These are phyloP conservation scores for Ashinkailepas kermadecensis DNA, from an alignment of 2,888 invertebrate species.

Conservation along the genomic window DNA sequence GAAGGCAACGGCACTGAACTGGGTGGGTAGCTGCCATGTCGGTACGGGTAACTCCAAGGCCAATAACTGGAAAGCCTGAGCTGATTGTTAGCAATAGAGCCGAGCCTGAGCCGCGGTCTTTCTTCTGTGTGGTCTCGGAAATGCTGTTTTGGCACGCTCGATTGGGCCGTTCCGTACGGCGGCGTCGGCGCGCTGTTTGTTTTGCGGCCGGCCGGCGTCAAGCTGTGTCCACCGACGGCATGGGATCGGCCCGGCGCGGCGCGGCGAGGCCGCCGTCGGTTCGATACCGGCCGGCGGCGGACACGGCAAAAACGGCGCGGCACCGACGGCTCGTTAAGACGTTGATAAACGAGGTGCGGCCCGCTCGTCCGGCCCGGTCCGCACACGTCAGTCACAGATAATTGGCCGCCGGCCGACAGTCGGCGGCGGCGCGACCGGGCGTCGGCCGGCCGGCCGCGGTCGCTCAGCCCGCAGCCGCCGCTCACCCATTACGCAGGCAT, in stretches of 20 bases:
- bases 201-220: neutral
- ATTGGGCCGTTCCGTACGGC: neutral
- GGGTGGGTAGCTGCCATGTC: too few species aligned
- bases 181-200: neutral
- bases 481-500: too few species aligned
- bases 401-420: neutral
- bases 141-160: neutral
- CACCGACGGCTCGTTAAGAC: neutral
- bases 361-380: neutral
- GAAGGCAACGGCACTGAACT: too few species aligned
- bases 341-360: neutral
- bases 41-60: too few species aligned
- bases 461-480: too few species aligned
- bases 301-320: neutral
- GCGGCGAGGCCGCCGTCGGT: neutral
- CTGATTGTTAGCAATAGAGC: too few species aligned
- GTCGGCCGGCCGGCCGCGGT: too few species aligned
- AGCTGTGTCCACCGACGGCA: neutral
- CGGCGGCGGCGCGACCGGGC: too few species aligned
- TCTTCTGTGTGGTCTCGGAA: neutral
- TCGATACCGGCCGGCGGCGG: neutral
- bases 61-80: too few species aligned
- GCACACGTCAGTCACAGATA: neutral
- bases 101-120: too few species aligned
- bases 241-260: too few species aligned